Base-by-base conservation (phyloP, 2,888 invertebrate species). In the Frankliniella fusca region DNA sequence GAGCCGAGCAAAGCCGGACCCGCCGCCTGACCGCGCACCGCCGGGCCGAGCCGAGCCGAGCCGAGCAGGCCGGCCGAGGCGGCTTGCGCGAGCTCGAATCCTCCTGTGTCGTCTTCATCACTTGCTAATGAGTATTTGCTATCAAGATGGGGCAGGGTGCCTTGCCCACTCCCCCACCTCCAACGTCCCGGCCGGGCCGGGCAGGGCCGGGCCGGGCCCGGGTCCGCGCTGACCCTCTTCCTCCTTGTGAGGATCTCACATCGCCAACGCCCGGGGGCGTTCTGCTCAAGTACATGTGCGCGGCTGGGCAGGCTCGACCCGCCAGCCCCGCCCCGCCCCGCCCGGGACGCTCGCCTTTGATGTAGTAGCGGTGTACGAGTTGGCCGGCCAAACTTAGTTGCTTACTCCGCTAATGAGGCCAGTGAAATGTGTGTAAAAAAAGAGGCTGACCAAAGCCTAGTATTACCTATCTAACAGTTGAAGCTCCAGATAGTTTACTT, bases 81-180 rank as follows among this genome's bases (percentile, higher is more conserved):
- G 65, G n/a, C 70, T 11, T 9, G 70, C 12, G 70, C 70, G 54
- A 9, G 70, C 70, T 27, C 70, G 70, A 76, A 76, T 76, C 70
- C 70, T 76, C 70, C 70, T 76, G 70, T 76, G 70, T 76, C 70
- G 70, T 76, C 70, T 76, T 76, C 70, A 76, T 76, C 70, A 76
- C 70, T 76, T 76, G 70, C 70, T 76, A 76, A 76, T 76, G 70
- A 76, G 70, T 76, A 76, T 76, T 76, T 76, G 70, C 70, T 76
- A 76, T 76, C 70, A 76, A 76, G 70, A 76, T 76, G 70, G 70
- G 70, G 70, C 70, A 11, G 23, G 70, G 70, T 61, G 61, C 61
- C 61, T 61, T 18, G 61, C 61, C 61, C 61, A n/a, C 20, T 18
- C 61, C 20, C 61, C 61, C 61, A n/a, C 61, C 61, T 61, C 61